Conservation (phyloP, 2,113 vertebrate species). For the Aegotheles bennettii region DNA sequence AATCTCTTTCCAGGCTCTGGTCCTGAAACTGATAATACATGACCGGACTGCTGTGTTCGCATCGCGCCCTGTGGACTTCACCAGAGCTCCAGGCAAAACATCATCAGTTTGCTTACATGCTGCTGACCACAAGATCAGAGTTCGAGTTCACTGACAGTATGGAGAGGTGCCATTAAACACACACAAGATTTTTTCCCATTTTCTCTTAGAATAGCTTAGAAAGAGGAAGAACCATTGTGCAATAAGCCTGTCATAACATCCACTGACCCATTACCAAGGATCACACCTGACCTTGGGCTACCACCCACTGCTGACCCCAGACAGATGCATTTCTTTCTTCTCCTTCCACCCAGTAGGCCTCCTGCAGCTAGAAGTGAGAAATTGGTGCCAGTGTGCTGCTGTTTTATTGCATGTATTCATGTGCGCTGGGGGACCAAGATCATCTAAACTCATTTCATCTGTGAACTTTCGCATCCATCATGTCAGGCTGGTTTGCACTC, state of each 20-base stretch:
- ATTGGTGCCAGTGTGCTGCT: neutral
- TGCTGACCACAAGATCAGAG: neutral
- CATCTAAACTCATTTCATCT: neutral
- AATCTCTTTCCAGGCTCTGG: neutral
- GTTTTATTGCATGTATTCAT: neutral
- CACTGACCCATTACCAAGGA: neutral
- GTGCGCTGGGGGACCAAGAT: neutral
- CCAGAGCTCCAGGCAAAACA: neutral
- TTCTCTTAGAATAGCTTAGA: neutral
- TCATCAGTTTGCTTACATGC: fast-evolving
- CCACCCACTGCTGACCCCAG: neutral
- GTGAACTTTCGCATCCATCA: neutral
- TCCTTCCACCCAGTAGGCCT: neutral
- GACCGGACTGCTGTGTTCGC: neutral
- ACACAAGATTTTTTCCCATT: fast-evolving
- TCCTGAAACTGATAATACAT: neutral
- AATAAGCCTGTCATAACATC: neutral
- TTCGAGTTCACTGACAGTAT: neutral
- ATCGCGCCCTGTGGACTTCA: fast-evolving
- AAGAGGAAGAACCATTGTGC: neutral
- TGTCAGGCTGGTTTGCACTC: neutral
- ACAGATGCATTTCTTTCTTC: neutral
- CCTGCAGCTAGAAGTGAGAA: neutral
- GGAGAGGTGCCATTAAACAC: neutral
- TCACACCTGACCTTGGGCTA: neutral